Evolutionary conservation across 23 tunicate species (phyloP), one percentile per base, ranked within the genome.

Genomic region (Ascidia mentula): DNA sequence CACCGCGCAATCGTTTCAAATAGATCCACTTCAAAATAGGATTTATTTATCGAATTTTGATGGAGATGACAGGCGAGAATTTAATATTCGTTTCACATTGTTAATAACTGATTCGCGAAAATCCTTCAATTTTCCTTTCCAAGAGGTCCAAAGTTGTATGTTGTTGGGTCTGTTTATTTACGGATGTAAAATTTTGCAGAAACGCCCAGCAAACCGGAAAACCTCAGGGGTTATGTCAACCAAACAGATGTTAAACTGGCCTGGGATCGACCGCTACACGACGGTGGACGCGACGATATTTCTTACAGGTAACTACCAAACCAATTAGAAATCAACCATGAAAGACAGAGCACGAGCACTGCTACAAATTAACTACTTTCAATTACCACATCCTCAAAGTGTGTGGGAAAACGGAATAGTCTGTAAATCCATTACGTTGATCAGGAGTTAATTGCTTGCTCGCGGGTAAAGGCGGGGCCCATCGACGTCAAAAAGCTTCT

Each of bases 231-330:
- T 0, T 35, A 79, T 34, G 84, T 82, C 38, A 91, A 86, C 38
- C 81, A 91, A 73, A 81, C 90, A 12, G 28, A 65, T 33, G 89
- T 82, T 20, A 75, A 34, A 13, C 74, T 92, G 65, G 73, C 73
- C 6, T 92, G 97, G 97, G 88, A 83, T 18, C 46, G 37, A 30
- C 92, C 97, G 0, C 36, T 74, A 7, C 78, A 91, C 45, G 87
- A 81, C 18, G 97, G 97, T 0, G 97, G 97, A 3, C 71, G 90
- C 33, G 46, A 72, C 30, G 97, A 91, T 71, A 15, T 82, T 0
- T 69, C 90, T 9, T 91, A 74, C 85, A 91, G 97, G 97, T 91
- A 53, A 53, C 65, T n/a, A n/a, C n/a, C 13, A 9, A 5, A 5
- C 13, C 65, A 9, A 9, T 26, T 53, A 53, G 24, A 53, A 26